Evolutionary conservation across 2,888 invertebrate genomes (phyloP), one percentile per base, ranked within the genome.

Genomic region (Eristalis arbustorum): DNA sequence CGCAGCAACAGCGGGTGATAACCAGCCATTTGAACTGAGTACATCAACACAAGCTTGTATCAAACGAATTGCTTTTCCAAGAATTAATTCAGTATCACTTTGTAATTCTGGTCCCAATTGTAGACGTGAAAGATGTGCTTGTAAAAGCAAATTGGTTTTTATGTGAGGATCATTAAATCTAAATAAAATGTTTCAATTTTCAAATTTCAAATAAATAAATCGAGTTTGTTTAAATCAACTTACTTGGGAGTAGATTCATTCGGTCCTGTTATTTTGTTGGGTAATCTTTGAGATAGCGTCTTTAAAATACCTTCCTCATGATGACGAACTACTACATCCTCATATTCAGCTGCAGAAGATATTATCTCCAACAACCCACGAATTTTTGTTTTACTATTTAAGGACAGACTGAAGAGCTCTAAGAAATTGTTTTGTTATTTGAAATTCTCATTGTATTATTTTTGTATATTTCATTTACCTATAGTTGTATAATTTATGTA

Each of bases 401-500:
- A 93, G 0, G 99, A 99, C 90, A 99, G 95, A 91, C 98, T 98
- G 94, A 99, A 99, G 89, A 99, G 94, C 92, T 99, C 99, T 97
- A 94, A n/a, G 10, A 92, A 93, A 2, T 34, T 34, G 3, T 37
- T 37, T 89, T 34, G 69, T 57, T 40, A 14, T 31, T 72, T 62
- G 31, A 13, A 34, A 11, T 49, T 31, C 37, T 37, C 37, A 37
- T 73, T 76, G 28, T 56, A 34, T 1, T 64, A 31, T 18, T 64
- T 25, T 18, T 25, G 61, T 10, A 59, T 2, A 13, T 23, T 8
- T n/a, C 34, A 91, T 93, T 92, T 91, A 97, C 97, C 97, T 80
- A 99, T 99, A 0, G 99, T 99, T 0, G 99, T 98, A 90, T 99
- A 99, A 93, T 99, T 99, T 90, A 99, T 99, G 93, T 99, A 99